Percentiles rank a stretch among this genome's conserved stretches.
Conservation (phyloP, 92 coral and sea anemone species). For the Epizoanthus illoricatus region DNA sequence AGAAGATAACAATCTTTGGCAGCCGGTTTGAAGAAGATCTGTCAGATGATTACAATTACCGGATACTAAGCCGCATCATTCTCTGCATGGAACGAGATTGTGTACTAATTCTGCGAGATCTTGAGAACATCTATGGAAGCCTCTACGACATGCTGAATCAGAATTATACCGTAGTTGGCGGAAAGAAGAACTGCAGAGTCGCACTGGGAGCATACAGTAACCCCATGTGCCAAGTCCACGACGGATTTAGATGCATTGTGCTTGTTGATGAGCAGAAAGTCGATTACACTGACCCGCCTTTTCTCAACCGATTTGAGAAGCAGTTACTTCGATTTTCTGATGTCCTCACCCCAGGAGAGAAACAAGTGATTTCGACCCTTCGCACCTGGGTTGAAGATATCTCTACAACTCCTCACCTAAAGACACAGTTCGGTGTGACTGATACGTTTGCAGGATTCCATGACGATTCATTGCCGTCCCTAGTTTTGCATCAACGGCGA, state of each 20-base stretch:
- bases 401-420: slow-evolving; percentile 60
- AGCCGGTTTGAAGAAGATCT: slow-evolving; percentile 96
- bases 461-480: slow-evolving; percentile 87
- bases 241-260: slow-evolving; percentile 94
- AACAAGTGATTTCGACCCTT: slow-evolving; percentile 57
- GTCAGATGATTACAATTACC: slow-evolving; percentile 91
- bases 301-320: slow-evolving; percentile 95
- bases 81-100: slow-evolving; percentile 97
- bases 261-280: slow-evolving; percentile 86
- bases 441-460: slow-evolving; percentile 93
- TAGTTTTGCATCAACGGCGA: slow-evolving; percentile 73
- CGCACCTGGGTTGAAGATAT: slow-evolving; percentile 65
- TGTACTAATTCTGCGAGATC: slow-evolving; percentile 86
- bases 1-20: slow-evolving; percentile 92
- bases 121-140: slow-evolving; percentile 95
- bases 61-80: slow-evolving; percentile 93
- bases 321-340: slow-evolving; percentile 93
- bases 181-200: slow-evolving; percentile 91
- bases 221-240: slow-evolving; percentile 98
- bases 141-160: slow-evolving; percentile 98
- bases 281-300: slow-evolving; percentile 92
- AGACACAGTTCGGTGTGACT: slow-evolving; percentile 63
- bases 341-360: slow-evolving; percentile 60
- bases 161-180: slow-evolving; percentile 94
- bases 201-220: slow-evolving; percentile 98